phyloP scores from a whole-genome alignment of 2,888 invertebrate genomes.

The Ochropleura plecta region DNA sequence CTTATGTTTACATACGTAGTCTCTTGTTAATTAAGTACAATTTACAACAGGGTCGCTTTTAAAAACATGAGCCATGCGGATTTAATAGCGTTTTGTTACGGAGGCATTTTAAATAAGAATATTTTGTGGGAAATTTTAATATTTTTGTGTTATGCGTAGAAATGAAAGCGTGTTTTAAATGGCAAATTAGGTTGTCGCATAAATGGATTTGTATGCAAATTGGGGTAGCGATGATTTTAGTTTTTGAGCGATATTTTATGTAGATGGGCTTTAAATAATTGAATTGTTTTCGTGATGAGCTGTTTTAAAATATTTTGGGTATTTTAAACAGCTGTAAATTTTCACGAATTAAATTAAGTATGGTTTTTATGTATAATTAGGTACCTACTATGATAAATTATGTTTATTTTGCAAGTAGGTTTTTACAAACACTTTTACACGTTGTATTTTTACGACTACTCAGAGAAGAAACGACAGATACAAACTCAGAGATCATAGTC shows the following conservation, averaged over 20 bases:
- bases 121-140: conserved; percentile 45
- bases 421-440: too few species aligned
- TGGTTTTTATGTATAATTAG: neutral
- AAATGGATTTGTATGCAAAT: conserved; percentile 44
- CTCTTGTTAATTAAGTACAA: conserved; percentile 61
- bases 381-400: neutral
- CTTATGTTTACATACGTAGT: conserved; percentile 56
- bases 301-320: neutral
- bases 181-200: conserved; percentile 34
- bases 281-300: neutral
- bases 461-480: too few species aligned
- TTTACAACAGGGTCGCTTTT: conserved; percentile 60
- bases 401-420: too few species aligned
- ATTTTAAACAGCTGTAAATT: neutral
- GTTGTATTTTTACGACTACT: too few species aligned
- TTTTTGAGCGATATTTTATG: conserved; percentile 21
- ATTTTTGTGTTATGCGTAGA: conserved; percentile 34
- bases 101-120: conserved; percentile 35
- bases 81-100: conserved; percentile 56
- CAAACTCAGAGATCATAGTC: too few species aligned
- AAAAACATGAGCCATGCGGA: conserved; percentile 50
- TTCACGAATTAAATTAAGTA: neutral
- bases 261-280: conserved; percentile 25
- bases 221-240: conserved; percentile 8
- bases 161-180: conserved; percentile 28